Evolutionary conservation across 2,113 vertebrate genomes (phyloP), one percentile per base, ranked within the genome.

Genomic region (Nettapus auritus): DNA sequence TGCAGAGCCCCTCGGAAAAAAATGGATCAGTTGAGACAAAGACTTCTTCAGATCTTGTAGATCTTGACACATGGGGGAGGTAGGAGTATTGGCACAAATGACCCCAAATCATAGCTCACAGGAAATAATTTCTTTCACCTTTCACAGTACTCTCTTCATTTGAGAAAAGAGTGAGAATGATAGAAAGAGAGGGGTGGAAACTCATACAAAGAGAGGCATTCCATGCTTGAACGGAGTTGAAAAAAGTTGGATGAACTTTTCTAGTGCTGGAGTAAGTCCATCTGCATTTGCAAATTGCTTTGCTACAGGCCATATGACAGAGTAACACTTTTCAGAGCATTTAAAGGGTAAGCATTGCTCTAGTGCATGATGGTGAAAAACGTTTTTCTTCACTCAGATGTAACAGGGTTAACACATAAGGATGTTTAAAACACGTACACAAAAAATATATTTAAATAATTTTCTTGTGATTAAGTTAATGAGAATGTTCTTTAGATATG

Each of bases 181-280:
- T 34, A 34, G 46, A 9, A 52, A 22, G 16, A 3, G 16, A 22
- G 31, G 6, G 6, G 5, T 15, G 46, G 26, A 29, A 40, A 59
- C 88, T 46, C 38, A 36, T 56, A 91, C 82, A 88, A 69, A 82
- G 86, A 74, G 44, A 90, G 14, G 5, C 78, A 90, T 94, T 81
- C 64, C 8, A 50, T 55, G 86, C 77, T 92, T 89, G 84, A 87
- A 60, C 76, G 66, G n/a, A 92, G 44, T 68, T 94, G 94, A 86
- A 95, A 90, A 94, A 93, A 52, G 42, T 69, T 95, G 75, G 57
- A 82, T 33, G 57, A 91, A 92, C 91, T 89, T 96, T 83, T 89
- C 71, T 29, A 22, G 3, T 31, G 46, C 56, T 93, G 90, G 90
- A 88, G 83, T 69, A 76, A 3, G 8, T 86, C 88, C 80, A 92